Evolutionary conservation across 2,113 vertebrate genomes (phyloP), one percentile per base, ranked within the genome.

Genomic region (Planiliza haematocheilus): DNA sequence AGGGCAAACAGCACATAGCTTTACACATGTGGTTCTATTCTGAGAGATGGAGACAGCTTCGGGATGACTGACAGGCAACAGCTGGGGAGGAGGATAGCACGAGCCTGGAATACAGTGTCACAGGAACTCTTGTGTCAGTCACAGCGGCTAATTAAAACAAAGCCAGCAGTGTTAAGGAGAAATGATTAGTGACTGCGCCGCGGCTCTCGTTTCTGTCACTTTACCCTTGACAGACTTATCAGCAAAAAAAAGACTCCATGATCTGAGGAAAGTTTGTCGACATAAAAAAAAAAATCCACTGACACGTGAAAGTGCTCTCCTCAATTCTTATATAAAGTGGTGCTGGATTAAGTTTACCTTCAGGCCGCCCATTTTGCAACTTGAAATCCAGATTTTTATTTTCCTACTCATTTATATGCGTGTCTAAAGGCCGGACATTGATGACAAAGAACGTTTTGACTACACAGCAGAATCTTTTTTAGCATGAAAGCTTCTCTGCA

Each of bases 81-180:
- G 81, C 88, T 88, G 88, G 77, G 82, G 77, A 61, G 70, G 58
- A 84, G 84, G 79, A 88, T 87, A 84, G 74, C 46, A 48, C 10
- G n/a, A 58, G 55, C n/a, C 58, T 65, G 20, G 43, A 53, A 76
- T 74, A 60, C 51, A 67, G 53, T 30, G 73, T 78, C 67, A 79
- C 70, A 77, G 63, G 30, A 81, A 88, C 65, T 74, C 71, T 69
- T 69, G 77, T 75, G 82, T 81, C 80, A 79, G 61, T 89, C 74
- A 85, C 80, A 36, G 21, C 4, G 38, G 61, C 72, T 88, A 78
- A 81, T 87, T 88, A 85, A 85, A 86, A 84, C 62, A 88, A 88
- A 91, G 68, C 56, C 75, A 77, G 41, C 73, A 60, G 64, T 67
- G 72, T 82, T 88, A 85, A 86, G 85, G 66, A 86, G 70, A 80